Evolutionary conservation across 1,140 invertebrate species (phyloP).

Genomic region (Antheraea pernyi): DNA sequence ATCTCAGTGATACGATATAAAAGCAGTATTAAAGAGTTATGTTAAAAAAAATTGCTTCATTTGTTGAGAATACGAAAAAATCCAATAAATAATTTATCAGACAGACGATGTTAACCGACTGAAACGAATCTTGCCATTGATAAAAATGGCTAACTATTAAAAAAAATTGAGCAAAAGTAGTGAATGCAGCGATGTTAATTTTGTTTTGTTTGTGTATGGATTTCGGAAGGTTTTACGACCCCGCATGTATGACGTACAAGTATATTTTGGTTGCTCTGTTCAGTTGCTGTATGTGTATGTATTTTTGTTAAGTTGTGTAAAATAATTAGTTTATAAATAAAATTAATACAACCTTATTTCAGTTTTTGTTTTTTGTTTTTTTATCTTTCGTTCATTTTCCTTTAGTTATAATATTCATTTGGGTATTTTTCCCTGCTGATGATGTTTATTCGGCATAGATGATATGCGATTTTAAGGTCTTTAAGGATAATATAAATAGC

Average conservation of each 20-base stretch:
- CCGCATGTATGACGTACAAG: slow-evolving; percentile 54
- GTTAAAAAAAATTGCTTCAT: slow-evolving; percentile 18
- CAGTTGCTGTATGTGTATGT: slow-evolving; percentile 74
- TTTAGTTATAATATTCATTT: background rate
- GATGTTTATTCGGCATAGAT: background rate
- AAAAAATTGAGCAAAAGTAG: slow-evolving; percentile 7
- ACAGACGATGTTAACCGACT: slow-evolving; percentile 18
- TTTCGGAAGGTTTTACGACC: slow-evolving; percentile 31
- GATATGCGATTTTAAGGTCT: background rate
- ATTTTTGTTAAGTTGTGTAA: slow-evolving; percentile 79
- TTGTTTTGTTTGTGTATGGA: slow-evolving; percentile 12
- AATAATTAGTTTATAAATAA: slow-evolving; percentile 77
- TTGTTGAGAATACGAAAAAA: slow-evolving; percentile 11
- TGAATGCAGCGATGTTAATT: slow-evolving; percentile 23
- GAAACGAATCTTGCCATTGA: slow-evolving; percentile 28
- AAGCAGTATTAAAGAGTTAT: slow-evolving; percentile 36
- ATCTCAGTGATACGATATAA: slow-evolving; percentile 27
- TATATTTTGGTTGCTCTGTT: slow-evolving; percentile 68
- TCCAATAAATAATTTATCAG: background rate
- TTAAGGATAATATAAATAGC: slow-evolving; percentile 20
- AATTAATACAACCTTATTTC: slow-evolving; percentile 64
- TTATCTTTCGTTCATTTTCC: slow-evolving; percentile 46
- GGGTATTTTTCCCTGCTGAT: background rate
- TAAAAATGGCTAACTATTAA: background rate
- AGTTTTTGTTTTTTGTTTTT: slow-evolving; percentile 73